phyloP scores from a whole-genome alignment of 2,888 invertebrate genomes.

The Mimachlamys varia region DNA sequence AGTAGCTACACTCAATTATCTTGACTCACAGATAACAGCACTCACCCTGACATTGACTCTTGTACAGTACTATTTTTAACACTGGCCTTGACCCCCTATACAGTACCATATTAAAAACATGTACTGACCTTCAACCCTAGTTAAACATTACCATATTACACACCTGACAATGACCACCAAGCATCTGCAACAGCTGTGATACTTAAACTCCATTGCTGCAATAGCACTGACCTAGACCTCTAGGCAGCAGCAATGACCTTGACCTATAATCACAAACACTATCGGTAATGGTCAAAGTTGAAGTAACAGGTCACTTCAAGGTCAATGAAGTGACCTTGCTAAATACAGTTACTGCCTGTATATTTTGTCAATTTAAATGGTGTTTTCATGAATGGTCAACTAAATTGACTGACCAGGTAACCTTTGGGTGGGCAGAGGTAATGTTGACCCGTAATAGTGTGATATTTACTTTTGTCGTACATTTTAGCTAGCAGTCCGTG shows the following conservation, averaged over 20 bases:
- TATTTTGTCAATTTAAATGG: neutral
- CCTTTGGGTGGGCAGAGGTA: neutral
- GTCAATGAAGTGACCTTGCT: no score
- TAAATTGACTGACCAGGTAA: no score
- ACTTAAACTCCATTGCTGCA: neutral
- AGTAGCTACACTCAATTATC: neutral
- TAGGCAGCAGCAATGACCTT: neutral
- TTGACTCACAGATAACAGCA: neutral
- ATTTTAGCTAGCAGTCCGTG: conserved; percentile 48
- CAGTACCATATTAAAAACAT: neutral
- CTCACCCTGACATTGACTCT: neutral
- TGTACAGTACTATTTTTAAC: neutral
- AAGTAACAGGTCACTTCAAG: no score
- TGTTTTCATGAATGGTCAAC: neutral
- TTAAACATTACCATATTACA: no score
- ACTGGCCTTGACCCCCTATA: neutral
- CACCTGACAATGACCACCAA: neutral
- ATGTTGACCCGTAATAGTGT: neutral
- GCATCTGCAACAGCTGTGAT: neutral
- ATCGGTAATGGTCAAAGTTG: neutral
- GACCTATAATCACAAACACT: neutral
- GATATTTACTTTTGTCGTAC: neutral
- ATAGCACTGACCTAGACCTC: neutral
- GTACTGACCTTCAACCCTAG: no score
- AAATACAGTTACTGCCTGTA: no score